Evolutionary conservation across 1,140 invertebrate species (phyloP).

Genomic region (Proctacanthus coquilletti): DNA sequence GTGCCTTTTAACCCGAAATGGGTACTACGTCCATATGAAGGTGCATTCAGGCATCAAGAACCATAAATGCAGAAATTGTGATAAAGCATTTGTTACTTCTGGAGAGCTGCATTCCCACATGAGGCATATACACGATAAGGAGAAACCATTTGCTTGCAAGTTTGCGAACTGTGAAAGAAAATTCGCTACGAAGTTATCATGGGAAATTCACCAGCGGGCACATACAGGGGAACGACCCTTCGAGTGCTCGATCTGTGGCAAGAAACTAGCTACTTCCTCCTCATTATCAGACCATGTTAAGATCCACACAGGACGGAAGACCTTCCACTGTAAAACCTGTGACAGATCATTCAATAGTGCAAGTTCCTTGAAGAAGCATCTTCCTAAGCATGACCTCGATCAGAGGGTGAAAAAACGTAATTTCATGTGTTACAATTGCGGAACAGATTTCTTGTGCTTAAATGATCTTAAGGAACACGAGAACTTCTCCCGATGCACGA

Average conservation of each 20-base stretch:
- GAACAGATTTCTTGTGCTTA: background rate
- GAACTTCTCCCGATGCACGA: too few species aligned
- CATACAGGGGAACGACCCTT: conserved; percentile 43
- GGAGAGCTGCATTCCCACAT: conserved; percentile 26
- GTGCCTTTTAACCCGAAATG: conserved; percentile 19
- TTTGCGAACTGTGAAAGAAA: conserved; percentile 9
- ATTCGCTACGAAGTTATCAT: conserved; percentile 11
- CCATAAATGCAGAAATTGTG: conserved; percentile 10
- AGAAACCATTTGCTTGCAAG: conserved; percentile 37
- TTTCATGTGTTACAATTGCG: background rate
- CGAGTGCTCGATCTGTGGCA: conserved; percentile 24
- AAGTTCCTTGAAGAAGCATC: background rate
- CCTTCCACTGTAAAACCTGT: background rate
- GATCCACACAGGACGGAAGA: background rate
- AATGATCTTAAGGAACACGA: background rate
- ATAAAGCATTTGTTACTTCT: conserved; percentile 21
- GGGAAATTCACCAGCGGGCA: conserved; percentile 16
- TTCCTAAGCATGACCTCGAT: background rate
- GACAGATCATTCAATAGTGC: background rate
- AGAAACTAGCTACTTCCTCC: background rate
- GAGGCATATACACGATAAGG: conserved; percentile 34
- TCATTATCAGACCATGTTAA: background rate
- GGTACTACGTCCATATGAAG: conserved; percentile 13
- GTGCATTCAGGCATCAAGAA: conserved; percentile 12
- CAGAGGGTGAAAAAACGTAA: background rate